Evolutionary conservation across 2,888 invertebrate species (phyloP).

Genomic region (Drosophila falleni): DNA sequence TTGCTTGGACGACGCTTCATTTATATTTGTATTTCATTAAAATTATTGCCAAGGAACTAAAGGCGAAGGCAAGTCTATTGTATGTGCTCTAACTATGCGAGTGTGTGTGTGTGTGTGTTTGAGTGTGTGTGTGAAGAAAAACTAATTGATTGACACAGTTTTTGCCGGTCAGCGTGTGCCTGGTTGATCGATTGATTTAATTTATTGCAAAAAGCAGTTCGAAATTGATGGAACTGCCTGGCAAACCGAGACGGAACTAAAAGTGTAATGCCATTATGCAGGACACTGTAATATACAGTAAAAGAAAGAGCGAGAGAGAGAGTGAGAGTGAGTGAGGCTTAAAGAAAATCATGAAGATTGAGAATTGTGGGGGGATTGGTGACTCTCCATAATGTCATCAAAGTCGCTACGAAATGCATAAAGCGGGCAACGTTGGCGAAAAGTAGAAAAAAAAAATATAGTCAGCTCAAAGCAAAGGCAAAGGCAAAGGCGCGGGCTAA

Average conservation of each 20-base stretch:
- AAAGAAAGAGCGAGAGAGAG: constrained; percentile 13
- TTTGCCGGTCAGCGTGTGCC: constrained; percentile 62
- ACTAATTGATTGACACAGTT: constrained; percentile 79
- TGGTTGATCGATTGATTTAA: constrained; percentile 78
- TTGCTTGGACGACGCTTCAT: constrained; percentile 67
- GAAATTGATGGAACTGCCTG: constrained; percentile 74
- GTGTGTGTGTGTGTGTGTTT: constrained; percentile 6
- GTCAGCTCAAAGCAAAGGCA: constrained; percentile 35
- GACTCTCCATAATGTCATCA: constrained; percentile 74
- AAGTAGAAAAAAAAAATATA: constrained; percentile 34
- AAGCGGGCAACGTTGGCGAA: constrained; percentile 48
- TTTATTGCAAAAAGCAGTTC: constrained; percentile 74
- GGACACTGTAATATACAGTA: constrained; percentile 47
- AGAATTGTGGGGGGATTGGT: neutral
- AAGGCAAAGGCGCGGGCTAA: constrained; percentile 58
- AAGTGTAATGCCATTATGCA: constrained; percentile 76
- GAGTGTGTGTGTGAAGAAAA: constrained; percentile 31
- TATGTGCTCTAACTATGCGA: constrained; percentile 4
- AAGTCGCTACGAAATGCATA: constrained; percentile 79
- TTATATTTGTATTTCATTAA: constrained; percentile 80
- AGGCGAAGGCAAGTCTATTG: constrained; percentile 2
- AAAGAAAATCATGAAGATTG: constrained; percentile 19
- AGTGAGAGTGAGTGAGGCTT: constrained; percentile 13
- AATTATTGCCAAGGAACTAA: constrained; percentile 62
- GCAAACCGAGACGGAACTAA: constrained; percentile 50